A percentile compares a stretch with the other conserved stretches of the same genome.
These are phyloP conservation scores for Drosophila repletoides DNA, from an alignment of 1,140 invertebrate species.

Conservation along the genomic window DNA sequence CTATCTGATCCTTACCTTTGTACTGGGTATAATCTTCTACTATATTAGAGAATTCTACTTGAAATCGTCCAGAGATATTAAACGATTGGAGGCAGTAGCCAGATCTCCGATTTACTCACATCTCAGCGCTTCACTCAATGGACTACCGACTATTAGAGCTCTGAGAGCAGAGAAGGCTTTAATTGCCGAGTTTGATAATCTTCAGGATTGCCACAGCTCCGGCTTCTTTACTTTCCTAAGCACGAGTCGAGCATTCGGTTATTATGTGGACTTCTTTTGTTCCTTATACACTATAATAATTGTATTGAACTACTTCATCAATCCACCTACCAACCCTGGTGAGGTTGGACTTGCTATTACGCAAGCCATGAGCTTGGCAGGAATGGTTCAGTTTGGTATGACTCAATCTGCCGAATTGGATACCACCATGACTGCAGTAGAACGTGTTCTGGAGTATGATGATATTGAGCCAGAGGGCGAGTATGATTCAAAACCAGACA, in stretches of 20 bases:
- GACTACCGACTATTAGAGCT: constrained; percentile 89
- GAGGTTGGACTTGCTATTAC: constrained; percentile 93
- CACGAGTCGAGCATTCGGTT: constrained; percentile 91
- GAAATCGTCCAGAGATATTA: constrained; percentile 91
- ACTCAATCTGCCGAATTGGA: constrained; percentile 88
- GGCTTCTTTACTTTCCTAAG: constrained; percentile 90
- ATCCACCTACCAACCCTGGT: constrained; percentile 84
- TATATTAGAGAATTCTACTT: constrained; percentile 90
- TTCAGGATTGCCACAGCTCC: constrained; percentile 87
- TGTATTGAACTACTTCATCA: constrained; percentile 85
- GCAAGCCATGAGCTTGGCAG: constrained; percentile 90
- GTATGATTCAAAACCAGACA: constrained; percentile 83
- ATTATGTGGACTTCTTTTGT: constrained; percentile 88
- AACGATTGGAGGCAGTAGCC: constrained; percentile 90
- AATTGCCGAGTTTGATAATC: constrained; percentile 85
- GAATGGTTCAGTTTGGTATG: constrained; percentile 85
- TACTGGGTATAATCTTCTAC: constrained; percentile 88
- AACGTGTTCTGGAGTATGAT: constrained; percentile 91
- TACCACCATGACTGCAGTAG: constrained; percentile 90
- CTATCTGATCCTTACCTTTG: constrained; percentile 87
- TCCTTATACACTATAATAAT: constrained; percentile 87
- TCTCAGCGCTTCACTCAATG: constrained; percentile 87
- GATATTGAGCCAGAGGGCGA: constrained; percentile 86
- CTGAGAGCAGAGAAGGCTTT: constrained; percentile 86
- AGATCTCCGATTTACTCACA: constrained; percentile 91